Base-by-base conservation (phyloP, 1,140 invertebrate genomes). In the Sycobia sp. region DNA sequence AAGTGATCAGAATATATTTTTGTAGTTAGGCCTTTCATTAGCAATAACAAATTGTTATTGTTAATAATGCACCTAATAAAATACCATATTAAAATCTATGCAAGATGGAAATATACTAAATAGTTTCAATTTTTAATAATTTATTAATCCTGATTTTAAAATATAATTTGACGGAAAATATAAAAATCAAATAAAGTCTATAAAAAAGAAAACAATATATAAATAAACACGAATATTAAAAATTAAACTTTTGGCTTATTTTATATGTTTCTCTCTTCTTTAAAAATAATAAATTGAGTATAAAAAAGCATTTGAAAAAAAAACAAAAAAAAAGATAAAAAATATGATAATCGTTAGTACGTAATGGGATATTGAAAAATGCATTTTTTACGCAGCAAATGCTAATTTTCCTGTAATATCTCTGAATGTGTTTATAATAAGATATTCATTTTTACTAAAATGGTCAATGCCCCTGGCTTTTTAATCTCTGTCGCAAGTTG, bases 341-440 rank as follows among this genome's bases (percentile, higher is more conserved):
- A 39, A 49, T 29, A 29, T 7, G 4, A 43, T 41, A 20, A 59
- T 20, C 27, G 18, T 5, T 39, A 50, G n/a, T 43, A 18, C 23
- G 36, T 38, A 51, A 16, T 53, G 22, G 27, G 38, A 22, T 51
- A 14, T 41, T 44, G 44, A 62, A 69, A 71, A 69, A 69, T 68
- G 67, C 64, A 69, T 66, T 66, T 69, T 67, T 32, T 23, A 43
- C 18, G 36, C 50, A n/a, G 27, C 39, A 53, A 43, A 44, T 39
- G 29, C 22, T 61, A 36, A 32, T 61, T 56, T 13, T 39, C 25
- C 36, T 27, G n/a, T 49, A 49, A 14, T 49, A 55, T 29, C 20
- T 22, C 32, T 49, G 23, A n/a, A 57, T n/a, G 34, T 39, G 20
- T 57, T 43, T 63, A 63, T 38, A 63, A 41, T 51, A 56, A 63